These are phyloP conservation scores for Teleopsis dalmanni DNA, from an alignment of 1,140 invertebrate genomes.

Conservation along the genomic window DNA sequence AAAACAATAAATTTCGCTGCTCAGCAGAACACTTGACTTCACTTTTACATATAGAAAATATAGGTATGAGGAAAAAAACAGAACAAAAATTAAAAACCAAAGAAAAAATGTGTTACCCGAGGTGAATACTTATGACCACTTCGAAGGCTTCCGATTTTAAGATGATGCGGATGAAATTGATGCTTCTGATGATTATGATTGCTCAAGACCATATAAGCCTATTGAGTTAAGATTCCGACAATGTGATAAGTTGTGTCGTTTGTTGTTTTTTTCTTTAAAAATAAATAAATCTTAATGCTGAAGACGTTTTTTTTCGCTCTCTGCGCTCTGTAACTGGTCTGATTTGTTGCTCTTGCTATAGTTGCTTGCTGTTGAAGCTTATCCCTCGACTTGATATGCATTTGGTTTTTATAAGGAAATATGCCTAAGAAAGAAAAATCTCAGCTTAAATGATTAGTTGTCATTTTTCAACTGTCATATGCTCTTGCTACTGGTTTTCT, in stretches of 20 bases:
- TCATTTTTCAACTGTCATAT: constrained; percentile 14
- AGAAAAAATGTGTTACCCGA: constrained; percentile 8
- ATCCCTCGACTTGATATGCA: too few relatives aligned
- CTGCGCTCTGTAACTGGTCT: too few relatives aligned
- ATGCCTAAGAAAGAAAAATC: too few relatives aligned
- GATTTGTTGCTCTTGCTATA: too few relatives aligned
- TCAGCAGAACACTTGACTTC: background rate
- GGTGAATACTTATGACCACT: constrained; percentile 9
- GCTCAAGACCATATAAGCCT: constrained; percentile 8
- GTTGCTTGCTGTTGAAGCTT: too few relatives aligned
- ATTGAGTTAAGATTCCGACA: constrained; percentile 14
- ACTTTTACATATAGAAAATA: background rate
- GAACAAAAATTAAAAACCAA: background rate
- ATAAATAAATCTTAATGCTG: too few relatives aligned
- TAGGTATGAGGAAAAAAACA: background rate
- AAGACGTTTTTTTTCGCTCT: too few relatives aligned
- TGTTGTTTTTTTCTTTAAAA: too few relatives aligned
- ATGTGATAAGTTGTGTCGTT: constrained; percentile 12
- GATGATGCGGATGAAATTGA: background rate
- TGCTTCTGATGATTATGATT: constrained; percentile 9
- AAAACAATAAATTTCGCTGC: background rate
- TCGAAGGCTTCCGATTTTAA: too few relatives aligned
- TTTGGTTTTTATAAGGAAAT: too few relatives aligned
- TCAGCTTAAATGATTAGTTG: constrained; percentile 12
- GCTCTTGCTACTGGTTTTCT: constrained; percentile 9